These are phyloP conservation scores for Lagopus muta DNA, from an alignment of 2,113 vertebrate genomes.

Conservation along the genomic window DNA sequence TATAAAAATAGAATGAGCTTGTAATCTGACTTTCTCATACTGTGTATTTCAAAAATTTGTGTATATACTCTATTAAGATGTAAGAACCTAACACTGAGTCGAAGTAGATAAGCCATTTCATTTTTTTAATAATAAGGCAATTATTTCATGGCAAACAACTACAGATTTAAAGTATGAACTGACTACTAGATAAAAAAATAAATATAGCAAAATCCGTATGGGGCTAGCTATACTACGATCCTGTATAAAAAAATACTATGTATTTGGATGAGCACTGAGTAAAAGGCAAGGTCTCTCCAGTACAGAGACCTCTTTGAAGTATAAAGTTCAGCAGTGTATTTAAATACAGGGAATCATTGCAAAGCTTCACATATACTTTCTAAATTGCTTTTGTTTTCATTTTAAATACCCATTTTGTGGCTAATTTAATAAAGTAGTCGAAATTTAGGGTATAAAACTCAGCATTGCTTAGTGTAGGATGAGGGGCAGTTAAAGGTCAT, in stretches of 20 bases:
- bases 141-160: slow-evolving; percentile 30
- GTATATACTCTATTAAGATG: slow-evolving; percentile 7
- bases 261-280: slow-evolving; percentile 34
- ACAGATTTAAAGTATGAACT: background rate
- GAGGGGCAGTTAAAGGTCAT: slow-evolving; percentile 69
- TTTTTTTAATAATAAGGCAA: slow-evolving; percentile 44
- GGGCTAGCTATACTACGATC: slow-evolving; percentile 29
- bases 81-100: slow-evolving; percentile 10
- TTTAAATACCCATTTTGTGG: slow-evolving; percentile 71
- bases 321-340: slow-evolving; percentile 46
- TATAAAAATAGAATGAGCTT: slow-evolving; percentile 25
- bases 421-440: slow-evolving; percentile 77
- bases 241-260: slow-evolving; percentile 21
- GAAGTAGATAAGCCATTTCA: slow-evolving; percentile 28
- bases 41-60: slow-evolving; percentile 45
- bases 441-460: slow-evolving; percentile 58
- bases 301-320: background rate
- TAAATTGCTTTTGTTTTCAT: slow-evolving; percentile 56
- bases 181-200: background rate
- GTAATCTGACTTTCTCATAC: slow-evolving; percentile 32
- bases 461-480: slow-evolving; percentile 69
- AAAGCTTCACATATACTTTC: slow-evolving; percentile 58
- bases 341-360: slow-evolving; percentile 56
- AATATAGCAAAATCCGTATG: slow-evolving; percentile 16
- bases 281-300: slow-evolving; percentile 29